Percentiles rank a stretch among this genome's conserved stretches.
Evolutionary conservation across 2,888 invertebrate species (phyloP).

Genomic region (Mimachlamys varia): DNA sequence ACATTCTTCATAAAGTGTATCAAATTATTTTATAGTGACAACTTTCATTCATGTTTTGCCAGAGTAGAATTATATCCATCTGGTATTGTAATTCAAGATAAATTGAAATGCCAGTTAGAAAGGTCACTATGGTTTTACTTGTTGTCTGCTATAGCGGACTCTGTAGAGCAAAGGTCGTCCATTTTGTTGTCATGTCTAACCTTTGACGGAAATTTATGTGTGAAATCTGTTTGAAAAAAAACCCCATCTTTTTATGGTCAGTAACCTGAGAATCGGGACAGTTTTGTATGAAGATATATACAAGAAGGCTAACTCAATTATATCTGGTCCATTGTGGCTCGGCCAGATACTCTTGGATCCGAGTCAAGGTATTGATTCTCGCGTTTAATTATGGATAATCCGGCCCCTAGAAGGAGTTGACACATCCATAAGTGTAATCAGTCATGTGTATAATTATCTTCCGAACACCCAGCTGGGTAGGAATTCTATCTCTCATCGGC

Average conservation of each 20-base stretch:
- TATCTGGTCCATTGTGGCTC: neutral
- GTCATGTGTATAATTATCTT: slow-evolving; percentile 23
- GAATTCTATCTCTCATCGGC: neutral
- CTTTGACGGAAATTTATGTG: neutral
- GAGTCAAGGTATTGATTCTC: neutral
- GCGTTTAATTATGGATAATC: slow-evolving; percentile 13
- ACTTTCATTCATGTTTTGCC: no score
- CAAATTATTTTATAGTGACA: no score
- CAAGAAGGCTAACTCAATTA: no score
- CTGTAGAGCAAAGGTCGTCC: neutral
- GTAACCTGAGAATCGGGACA: neutral
- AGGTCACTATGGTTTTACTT: neutral
- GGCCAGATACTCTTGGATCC: neutral
- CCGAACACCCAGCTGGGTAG: slow-evolving; percentile 18
- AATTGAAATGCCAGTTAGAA: neutral
- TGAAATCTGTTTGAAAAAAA: neutral
- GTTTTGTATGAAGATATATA: no score
- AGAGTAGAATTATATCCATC: no score
- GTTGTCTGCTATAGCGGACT: neutral
- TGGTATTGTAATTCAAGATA: neutral
- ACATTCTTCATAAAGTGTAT: no score
- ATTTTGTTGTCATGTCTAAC: neutral
- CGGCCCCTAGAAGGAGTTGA: neutral
- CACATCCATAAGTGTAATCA: neutral
- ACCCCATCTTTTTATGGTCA: neutral